Conservation (phyloP, 2,888 invertebrate genomes). For the Yponomeuta sedellus region DNA sequence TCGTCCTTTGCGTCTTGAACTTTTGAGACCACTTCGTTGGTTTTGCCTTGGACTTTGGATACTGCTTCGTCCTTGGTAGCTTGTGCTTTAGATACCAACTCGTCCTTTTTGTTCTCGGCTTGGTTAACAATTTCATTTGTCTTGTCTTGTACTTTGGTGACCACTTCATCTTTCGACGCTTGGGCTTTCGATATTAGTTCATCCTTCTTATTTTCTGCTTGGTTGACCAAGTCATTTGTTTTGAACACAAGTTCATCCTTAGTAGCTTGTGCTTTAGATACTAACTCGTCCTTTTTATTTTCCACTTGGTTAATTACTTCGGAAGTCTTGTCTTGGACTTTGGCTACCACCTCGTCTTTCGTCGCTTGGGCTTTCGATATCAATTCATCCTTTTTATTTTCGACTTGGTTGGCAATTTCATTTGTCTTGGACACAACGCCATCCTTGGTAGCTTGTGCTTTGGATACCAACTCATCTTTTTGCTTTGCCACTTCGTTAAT, state of each 20-base stretch:
- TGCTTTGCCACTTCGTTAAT: neutral
- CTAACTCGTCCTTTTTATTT: neutral
- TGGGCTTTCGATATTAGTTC: neutral
- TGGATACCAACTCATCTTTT: neutral
- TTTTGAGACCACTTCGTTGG: neutral
- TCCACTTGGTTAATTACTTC: neutral
- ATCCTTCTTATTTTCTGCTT: neutral
- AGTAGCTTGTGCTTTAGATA: neutral
- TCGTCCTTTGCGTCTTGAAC: constrained; percentile 32
- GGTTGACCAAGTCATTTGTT: neutral
- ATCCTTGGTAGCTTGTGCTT: neutral
- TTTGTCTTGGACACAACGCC: neutral
- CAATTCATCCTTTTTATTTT: neutral
- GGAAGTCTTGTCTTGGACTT: neutral
- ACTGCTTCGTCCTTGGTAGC: neutral
- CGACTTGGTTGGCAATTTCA: neutral
- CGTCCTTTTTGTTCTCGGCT: neutral
- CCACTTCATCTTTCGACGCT: neutral
- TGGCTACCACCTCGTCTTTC: neutral
- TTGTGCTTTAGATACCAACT: neutral
- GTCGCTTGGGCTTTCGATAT: neutral
- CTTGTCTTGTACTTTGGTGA: neutral
- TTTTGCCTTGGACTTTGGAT: constrained; percentile 9
- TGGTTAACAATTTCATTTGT: neutral
- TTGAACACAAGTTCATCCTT: constrained; percentile 1